Evolutionary conservation across 1,140 invertebrate genomes (phyloP).

Genomic region (Neotoxoptera formosana): DNA sequence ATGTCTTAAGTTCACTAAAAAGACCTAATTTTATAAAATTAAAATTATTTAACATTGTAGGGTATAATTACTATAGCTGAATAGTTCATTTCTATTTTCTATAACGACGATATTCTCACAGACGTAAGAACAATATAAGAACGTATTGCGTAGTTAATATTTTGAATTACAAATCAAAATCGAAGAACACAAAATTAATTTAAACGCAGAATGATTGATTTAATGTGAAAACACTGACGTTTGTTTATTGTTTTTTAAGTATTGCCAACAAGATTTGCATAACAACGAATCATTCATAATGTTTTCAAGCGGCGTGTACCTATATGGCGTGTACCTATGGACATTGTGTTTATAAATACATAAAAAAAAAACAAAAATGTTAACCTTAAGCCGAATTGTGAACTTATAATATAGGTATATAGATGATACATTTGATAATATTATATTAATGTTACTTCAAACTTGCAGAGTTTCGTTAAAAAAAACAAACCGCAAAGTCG

Average conservation of each 20-base stretch:
- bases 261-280: neutral
- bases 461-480: too few relatives aligned
- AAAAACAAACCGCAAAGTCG: too few relatives aligned
- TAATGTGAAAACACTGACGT: neutral
- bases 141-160: neutral
- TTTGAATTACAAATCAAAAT: neutral
- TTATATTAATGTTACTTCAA: too few relatives aligned
- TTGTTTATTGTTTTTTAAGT: neutral
- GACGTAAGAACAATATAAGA: neutral
- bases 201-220: neutral
- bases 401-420: neutral
- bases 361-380: neutral
- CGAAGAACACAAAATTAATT: too few relatives aligned
- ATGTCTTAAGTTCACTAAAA: too few relatives aligned
- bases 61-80: neutral
- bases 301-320: neutral
- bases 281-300: neutral
- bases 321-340: neutral
- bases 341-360: neutral
- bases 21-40: neutral
- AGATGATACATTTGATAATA: too few relatives aligned
- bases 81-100: neutral
- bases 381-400: neutral
- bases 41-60: neutral
- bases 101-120: neutral